Evolutionary conservation across 2,797 vertebrate species (phyloP).

Genomic region (Sarcophilus harrisii): DNA sequence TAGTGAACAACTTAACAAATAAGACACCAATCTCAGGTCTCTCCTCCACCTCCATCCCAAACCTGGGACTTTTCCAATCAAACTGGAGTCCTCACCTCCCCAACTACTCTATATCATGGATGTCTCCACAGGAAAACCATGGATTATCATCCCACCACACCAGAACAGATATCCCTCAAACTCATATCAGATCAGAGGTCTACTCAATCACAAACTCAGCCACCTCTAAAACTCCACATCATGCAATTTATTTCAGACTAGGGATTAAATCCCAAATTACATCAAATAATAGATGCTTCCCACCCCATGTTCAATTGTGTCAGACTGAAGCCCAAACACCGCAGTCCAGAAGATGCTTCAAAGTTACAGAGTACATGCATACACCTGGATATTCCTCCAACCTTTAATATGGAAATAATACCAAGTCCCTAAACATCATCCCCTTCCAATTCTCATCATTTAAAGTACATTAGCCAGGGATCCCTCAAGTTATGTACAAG

Average conservation of each 20-base stretch:
- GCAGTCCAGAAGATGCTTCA: neutral
- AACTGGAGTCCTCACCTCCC: neutral
- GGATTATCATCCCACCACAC: neutral
- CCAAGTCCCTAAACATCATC: neutral
- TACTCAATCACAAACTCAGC: neutral
- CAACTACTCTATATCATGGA: neutral
- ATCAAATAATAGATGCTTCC: neutral
- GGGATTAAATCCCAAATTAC: neutral
- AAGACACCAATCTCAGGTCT: conserved; percentile 12
- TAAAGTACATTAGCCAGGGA: neutral
- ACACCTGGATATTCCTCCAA: neutral
- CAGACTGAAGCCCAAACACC: neutral
- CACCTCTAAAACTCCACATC: neutral
- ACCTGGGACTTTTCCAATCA: neutral
- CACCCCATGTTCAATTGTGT: neutral
- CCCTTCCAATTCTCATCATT: neutral
- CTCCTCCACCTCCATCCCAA: neutral
- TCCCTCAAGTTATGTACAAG: neutral
- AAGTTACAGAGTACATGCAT: no score
- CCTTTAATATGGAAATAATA: neutral
- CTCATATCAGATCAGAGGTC: neutral
- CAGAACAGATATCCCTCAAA: neutral
- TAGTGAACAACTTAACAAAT: conserved; percentile 50
- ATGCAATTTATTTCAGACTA: neutral
- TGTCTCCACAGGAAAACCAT: neutral